A percentile compares a stretch with the other conserved stretches of the same genome.
Evolutionary conservation across 1,140 invertebrate species (phyloP).

Genomic region (Sycobia sp.): DNA sequence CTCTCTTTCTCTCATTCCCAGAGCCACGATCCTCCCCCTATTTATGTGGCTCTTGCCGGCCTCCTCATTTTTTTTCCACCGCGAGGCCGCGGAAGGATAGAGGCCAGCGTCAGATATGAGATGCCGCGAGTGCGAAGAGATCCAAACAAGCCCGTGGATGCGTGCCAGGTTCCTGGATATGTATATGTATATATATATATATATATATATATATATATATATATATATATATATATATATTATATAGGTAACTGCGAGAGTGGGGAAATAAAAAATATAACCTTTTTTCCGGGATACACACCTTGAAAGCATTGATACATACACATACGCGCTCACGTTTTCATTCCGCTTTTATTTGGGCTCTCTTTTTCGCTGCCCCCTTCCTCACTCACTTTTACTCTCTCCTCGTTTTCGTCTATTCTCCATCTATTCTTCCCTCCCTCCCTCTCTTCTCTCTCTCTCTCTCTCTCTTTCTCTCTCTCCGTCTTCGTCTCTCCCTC

Average conservation of each 20-base stretch:
- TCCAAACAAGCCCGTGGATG: slow-evolving; percentile 18
- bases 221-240: no score
- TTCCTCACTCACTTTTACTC: not conserved
- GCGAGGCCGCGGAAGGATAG: not conserved
- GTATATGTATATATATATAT: no score
- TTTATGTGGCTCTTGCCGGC: no score
- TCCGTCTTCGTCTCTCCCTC: not conserved
- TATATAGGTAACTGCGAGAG: no score
- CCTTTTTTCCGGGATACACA: slow-evolving; percentile 5
- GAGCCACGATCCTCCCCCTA: slow-evolving; percentile 21
- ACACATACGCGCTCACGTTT: not conserved
- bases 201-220: no score
- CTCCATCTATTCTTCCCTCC: no score
- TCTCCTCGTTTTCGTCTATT: not conserved
- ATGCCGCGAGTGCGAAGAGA: no score
- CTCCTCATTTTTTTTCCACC: not conserved
- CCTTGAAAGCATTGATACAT: slow-evolving; percentile 17
- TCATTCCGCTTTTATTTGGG: slow-evolving; percentile 9
- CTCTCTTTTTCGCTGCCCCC: not conserved
- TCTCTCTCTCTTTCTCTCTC: not conserved
- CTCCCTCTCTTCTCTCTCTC: not conserved
- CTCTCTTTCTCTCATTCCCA: not conserved
- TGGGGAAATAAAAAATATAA: slow-evolving; percentile 8
- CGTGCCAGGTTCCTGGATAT: no score
- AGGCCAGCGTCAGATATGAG: no score